Conservation (phyloP, 2,888 invertebrate genomes). For the Kuschelorhynchus macadamiae region DNA sequence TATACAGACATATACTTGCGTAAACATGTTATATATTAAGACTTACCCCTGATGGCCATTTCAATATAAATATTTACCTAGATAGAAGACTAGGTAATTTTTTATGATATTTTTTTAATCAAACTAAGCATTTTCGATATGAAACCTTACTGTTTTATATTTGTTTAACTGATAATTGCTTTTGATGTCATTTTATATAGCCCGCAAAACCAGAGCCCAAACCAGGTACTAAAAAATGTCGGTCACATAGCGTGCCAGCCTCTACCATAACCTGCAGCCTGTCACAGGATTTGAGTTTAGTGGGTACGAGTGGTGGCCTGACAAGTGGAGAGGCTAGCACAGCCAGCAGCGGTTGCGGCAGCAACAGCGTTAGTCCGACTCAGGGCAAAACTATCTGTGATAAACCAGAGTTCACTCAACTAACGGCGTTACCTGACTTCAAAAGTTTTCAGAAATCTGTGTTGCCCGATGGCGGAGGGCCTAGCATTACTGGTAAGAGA, state of each 20-base stretch:
- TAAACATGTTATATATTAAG: no score
- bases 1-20: no score
- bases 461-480: constrained; percentile 49
- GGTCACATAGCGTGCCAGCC: constrained; percentile 64
- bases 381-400: constrained; percentile 64
- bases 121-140: no score
- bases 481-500: constrained; percentile 30
- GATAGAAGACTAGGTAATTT: no score
- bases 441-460: constrained; percentile 67
- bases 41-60: no score
- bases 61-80: no score
- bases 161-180: no score
- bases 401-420: constrained; percentile 67
- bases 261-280: constrained; percentile 53
- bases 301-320: constrained; percentile 14
- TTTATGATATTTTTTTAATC: no score
- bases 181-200: no score
- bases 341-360: constrained; percentile 70
- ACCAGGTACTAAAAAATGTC: constrained; percentile 56
- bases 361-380: constrained; percentile 60
- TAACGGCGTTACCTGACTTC: constrained; percentile 68
- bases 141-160: no score
- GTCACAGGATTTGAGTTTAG: constrained; percentile 32
- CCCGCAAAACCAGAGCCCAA: constrained; percentile 59
- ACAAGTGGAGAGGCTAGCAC: constrained; percentile 62